Conservation (phyloP, 1,140 invertebrate genomes). For the Anagrus nilaparvatae region DNA sequence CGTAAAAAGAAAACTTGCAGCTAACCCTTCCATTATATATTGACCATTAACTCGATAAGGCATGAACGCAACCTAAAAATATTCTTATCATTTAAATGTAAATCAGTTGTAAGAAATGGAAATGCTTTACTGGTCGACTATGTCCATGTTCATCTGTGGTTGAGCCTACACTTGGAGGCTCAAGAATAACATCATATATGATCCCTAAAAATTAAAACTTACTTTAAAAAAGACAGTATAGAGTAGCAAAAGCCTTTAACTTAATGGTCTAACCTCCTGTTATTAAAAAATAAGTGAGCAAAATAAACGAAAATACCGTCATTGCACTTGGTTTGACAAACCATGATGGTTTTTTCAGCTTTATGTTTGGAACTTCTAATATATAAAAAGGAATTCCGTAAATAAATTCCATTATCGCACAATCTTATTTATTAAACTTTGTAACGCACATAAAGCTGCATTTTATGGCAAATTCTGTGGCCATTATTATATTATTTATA, state of each 20-base stretch:
- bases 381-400: slow-evolving; percentile 73
- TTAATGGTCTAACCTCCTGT: slow-evolving; percentile 73
- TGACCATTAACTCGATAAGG: slow-evolving; percentile 96
- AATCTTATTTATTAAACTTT: background rate
- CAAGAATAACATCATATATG: slow-evolving; percentile 97
- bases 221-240: too few species aligned
- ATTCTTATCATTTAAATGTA: slow-evolving; percentile 4
- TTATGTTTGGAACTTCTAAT: slow-evolving; percentile 85
- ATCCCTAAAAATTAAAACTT: slow-evolving; percentile 61
- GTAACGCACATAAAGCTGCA: background rate
- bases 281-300: slow-evolving; percentile 94
- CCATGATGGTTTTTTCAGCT: slow-evolving; percentile 86
- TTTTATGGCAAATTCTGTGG: too few species aligned
- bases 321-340: slow-evolving; percentile 86
- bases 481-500: too few species aligned
- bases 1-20: slow-evolving; percentile 93
- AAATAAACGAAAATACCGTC: slow-evolving; percentile 80
- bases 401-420: slow-evolving; percentile 61
- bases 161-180: slow-evolving; percentile 94
- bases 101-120: slow-evolving; percentile 19
- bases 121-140: slow-evolving; percentile 79
- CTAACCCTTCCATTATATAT: slow-evolving; percentile 97
- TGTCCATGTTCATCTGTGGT: slow-evolving; percentile 96
- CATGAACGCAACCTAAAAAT: slow-evolving; percentile 85
- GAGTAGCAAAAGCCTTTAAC: too few species aligned